Base-by-base conservation (phyloP, 2,888 invertebrate species). In the Dynastes tityus region DNA sequence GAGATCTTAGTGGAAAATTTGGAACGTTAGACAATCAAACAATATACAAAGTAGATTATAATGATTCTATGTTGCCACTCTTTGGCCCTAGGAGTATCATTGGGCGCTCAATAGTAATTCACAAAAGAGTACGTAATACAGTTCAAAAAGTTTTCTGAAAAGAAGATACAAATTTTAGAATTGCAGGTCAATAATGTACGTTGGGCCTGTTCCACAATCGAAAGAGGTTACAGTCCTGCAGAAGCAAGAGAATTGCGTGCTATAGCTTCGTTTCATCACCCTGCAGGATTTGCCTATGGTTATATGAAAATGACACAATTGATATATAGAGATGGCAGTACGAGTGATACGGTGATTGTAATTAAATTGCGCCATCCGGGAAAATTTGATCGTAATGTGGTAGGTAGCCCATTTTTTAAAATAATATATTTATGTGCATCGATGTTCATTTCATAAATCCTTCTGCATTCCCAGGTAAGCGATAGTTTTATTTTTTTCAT, bases 251-350 rank as follows among this genome's bases (percentile, higher is more conserved):
- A 97, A 89, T 90, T 96, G 67, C 91, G 96, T 78, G 97, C 94
- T 2, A 95, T 97, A 79, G 97, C 97, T 1, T 96, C 96, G 0
- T 98, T 98, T 88, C 97, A 97, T 89, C 95, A 97, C 90, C 96
- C 96, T 0, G 90, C 91, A 16, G 96, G 97, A 0, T 96, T 93
- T 88, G 95, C 96, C 0, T 93, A 92, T 88, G 98, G 98, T 2
- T 96, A 95, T 87, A 90, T 98, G 75, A 91, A 95, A 87, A 93
- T 98, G 94, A 94, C 95, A 11, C 98, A 98, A 89, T 90, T 98
- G 32, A 90, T 96, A n/a, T 95, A 97, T 88, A 92, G 90, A 82
- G 97, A 97, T 88, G 95, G 95, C 71, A 95, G 95, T 83, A 91
- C 94, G 84, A 97, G 97, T 86, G 97, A 98, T 84, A 98, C 98